phyloP scores from a whole-genome alignment of 2,888 invertebrate genomes.

The Netelia melanura region DNA sequence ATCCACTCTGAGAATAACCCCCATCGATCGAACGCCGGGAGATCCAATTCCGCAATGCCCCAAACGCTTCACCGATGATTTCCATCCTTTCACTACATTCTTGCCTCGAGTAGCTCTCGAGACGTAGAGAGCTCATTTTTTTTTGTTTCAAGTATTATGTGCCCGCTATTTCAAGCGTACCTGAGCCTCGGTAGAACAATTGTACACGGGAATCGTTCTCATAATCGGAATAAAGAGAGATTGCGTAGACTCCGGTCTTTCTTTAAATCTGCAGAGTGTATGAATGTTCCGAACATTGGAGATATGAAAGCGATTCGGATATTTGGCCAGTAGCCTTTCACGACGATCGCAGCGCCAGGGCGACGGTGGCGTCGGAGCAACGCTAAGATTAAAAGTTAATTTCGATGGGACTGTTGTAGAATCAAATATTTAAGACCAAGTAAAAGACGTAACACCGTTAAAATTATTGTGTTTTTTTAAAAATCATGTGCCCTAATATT shows the following conservation, averaged over 20 bases:
- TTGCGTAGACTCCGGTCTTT: background rate
- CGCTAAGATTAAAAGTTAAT: background rate
- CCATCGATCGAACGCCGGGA: constrained; percentile 56
- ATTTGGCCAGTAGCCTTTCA: background rate
- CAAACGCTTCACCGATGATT: constrained; percentile 42
- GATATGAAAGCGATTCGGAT: background rate
- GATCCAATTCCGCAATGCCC: constrained; percentile 40
- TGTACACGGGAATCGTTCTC: background rate
- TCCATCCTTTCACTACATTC: constrained; percentile 45
- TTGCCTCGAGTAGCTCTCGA: constrained; percentile 35
- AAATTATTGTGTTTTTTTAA: too few species aligned
- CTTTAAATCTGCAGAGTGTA: background rate
- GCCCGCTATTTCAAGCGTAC: constrained; percentile 2
- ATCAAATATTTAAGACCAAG: too few species aligned
- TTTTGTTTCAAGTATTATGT: constrained; percentile 11
- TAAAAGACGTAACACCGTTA: too few species aligned
- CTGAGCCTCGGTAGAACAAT: constrained; percentile 36
- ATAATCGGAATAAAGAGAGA: background rate
- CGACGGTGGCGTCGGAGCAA: background rate
- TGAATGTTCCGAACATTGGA: background rate
- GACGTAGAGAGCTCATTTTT: constrained; percentile 27
- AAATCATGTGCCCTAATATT: too few species aligned
- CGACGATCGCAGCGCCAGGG: background rate
- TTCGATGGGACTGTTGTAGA: background rate
- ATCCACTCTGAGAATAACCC: constrained; percentile 3